These are phyloP conservation scores for Leucoma salicis DNA, from an alignment of 2,888 invertebrate genomes.

Conservation along the genomic window DNA sequence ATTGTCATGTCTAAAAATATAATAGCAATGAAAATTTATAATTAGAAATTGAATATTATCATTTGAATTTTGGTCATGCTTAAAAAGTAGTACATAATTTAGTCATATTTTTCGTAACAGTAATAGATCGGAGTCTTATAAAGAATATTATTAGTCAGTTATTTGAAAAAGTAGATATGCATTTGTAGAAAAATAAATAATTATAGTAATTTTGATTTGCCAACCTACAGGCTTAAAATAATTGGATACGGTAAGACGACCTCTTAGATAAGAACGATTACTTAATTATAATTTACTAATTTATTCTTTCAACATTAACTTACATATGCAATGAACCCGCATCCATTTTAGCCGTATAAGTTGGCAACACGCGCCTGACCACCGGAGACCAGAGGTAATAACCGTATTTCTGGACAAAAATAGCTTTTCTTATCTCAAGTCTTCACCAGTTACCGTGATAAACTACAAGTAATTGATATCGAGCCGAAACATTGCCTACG, in stretches of 20 bases:
- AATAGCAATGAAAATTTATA: conserved; percentile 16
- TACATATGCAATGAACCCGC: conserved; percentile 9
- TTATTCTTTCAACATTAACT: conserved; percentile 7
- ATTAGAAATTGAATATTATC: conserved; percentile 32
- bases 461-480: conserved; percentile 72
- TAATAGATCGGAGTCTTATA: conserved; percentile 29
- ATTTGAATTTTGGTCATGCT: conserved; percentile 34
- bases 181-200: conserved; percentile 44
- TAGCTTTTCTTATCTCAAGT: conserved; percentile 69
- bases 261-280: conserved; percentile 1
- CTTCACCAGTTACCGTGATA: conserved; percentile 56
- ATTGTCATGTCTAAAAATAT: conserved; percentile 17
- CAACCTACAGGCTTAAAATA: conserved; percentile 21
- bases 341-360: conserved; percentile 16
- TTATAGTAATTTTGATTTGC: conserved; percentile 30
- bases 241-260: conserved; percentile 5
- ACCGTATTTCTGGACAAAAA: conserved; percentile 74
- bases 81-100: conserved; percentile 33
- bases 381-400: conserved; percentile 70
- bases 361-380: conserved; percentile 53
- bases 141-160: conserved; percentile 36
- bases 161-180: conserved; percentile 28
- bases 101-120: conserved; percentile 23
- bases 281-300: not conserved
- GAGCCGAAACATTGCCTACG: conserved; percentile 57